These are phyloP conservation scores for Dicranocentrus wangi DNA, from an alignment of 2,888 invertebrate species.

Conservation along the genomic window DNA sequence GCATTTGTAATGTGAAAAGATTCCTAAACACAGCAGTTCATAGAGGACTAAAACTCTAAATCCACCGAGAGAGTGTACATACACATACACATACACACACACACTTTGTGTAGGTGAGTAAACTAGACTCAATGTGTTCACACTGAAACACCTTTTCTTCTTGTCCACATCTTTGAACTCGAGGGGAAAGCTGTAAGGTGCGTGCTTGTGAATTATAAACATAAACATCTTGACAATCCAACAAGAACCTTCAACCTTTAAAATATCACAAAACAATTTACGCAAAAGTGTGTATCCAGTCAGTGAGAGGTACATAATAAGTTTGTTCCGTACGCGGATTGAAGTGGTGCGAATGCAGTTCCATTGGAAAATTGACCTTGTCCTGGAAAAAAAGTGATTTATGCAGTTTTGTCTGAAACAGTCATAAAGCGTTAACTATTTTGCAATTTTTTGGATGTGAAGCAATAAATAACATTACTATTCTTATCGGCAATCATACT, in stretches of 20 bases:
- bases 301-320: neutral
- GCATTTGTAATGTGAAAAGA: constrained; percentile 35
- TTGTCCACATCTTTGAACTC: neutral
- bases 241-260: neutral
- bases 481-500: no score
- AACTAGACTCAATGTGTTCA: neutral
- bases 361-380: constrained; percentile 25
- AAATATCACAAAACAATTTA: neutral
- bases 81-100: neutral
- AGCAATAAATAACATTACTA: no score
- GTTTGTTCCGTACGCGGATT: neutral
- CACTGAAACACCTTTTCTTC: neutral
- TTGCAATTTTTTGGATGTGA: no score
- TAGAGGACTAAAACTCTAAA: neutral
- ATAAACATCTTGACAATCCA: constrained; percentile 23
- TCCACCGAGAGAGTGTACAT: neutral
- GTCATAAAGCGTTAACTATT: no score
- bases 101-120: neutral
- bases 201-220: constrained; percentile 44
- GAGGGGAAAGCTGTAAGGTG: neutral
- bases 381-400: neutral
- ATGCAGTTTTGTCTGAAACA: neutral
- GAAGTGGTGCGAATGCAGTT: neutral
- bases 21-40: neutral
- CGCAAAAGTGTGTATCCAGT: neutral